Percentiles rank a stretch among this genome's conserved stretches.
phyloP scores from a whole-genome alignment of 2,888 invertebrate species.

The Peribatodes rhomboidaria region DNA sequence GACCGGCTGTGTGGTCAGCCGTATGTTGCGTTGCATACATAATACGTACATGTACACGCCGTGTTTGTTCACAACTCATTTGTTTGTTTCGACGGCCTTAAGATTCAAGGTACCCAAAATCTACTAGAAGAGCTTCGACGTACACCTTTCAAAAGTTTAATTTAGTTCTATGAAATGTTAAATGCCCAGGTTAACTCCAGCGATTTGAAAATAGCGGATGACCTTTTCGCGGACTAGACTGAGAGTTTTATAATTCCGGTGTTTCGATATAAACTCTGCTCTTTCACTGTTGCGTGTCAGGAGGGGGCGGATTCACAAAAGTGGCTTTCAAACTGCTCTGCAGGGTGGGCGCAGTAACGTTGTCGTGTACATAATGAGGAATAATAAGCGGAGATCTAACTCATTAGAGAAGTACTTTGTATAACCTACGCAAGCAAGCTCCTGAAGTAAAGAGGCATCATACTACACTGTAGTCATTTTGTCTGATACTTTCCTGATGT shows the following conservation, averaged over 20 bases:
- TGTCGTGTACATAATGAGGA: not conserved
- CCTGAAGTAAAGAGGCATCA: not conserved
- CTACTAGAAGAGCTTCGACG: slow-evolving; percentile 44
- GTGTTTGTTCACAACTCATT: slow-evolving; percentile 66
- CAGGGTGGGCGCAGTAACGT: slow-evolving; percentile 15
- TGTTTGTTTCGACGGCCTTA: slow-evolving; percentile 69
- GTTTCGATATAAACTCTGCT: slow-evolving; percentile 10
- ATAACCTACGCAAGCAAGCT: too few relatives aligned
- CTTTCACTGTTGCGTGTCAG: slow-evolving; percentile 12
- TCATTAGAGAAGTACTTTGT: too few relatives aligned
- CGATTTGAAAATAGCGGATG: slow-evolving; percentile 2
- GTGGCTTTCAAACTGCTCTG: slow-evolving; percentile 17
- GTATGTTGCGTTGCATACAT: slow-evolving; percentile 60
- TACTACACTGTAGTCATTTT: not conserved
- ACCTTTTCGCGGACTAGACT: not conserved
- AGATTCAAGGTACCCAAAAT: slow-evolving; percentile 63
- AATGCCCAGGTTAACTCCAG: slow-evolving; percentile 2
- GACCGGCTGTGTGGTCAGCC: slow-evolving; percentile 72
- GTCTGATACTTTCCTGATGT: too few relatives aligned
- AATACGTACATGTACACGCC: slow-evolving; percentile 49
- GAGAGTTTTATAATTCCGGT: not conserved
- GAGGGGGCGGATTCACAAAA: slow-evolving; percentile 13
- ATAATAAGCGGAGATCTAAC: too few relatives aligned
- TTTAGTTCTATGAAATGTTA: slow-evolving; percentile 12
- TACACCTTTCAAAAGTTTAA: slow-evolving; percentile 32